phyloP scores from a whole-genome alignment of 2,888 invertebrate genomes.

The Pollenia griseotomentosa region DNA sequence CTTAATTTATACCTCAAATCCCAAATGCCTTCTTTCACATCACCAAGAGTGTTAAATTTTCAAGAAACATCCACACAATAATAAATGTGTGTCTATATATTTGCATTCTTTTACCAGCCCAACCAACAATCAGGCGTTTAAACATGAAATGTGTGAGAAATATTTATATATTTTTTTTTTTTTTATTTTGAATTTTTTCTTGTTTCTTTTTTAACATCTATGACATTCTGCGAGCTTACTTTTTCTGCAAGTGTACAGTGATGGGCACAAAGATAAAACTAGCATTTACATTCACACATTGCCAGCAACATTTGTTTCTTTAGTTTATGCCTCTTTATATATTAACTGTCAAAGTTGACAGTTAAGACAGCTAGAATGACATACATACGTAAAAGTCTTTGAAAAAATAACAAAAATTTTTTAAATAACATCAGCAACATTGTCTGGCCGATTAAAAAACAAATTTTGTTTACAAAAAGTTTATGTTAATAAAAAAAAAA shows the following conservation, averaged over 20 bases:
- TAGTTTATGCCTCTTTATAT: constrained; percentile 40
- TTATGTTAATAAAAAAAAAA: constrained; percentile 8
- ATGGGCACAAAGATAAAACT: constrained; percentile 51
- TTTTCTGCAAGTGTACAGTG: constrained; percentile 48
- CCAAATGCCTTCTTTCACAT: not conserved
- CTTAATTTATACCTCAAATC: not conserved
- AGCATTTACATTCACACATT: constrained; percentile 22
- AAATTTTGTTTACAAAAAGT: not conserved
- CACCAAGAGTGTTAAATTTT: not conserved
- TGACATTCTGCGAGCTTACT: constrained; percentile 49
- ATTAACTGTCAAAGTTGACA: constrained; percentile 60
- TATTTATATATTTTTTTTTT: constrained; percentile 22
- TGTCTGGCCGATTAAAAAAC: not conserved
- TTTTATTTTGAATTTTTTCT: constrained; percentile 21
- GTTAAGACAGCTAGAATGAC: constrained; percentile 59
- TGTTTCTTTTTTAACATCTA: constrained; percentile 2
- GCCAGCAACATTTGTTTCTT: constrained; percentile 16
- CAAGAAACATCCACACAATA: not conserved
- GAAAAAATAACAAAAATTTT: constrained; percentile 24
- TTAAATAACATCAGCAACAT: constrained; percentile 15
- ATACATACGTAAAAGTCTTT: constrained; percentile 42
- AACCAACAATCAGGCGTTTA: constrained; percentile 38
- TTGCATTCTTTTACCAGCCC: constrained; percentile 52
- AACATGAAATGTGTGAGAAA: constrained; percentile 70
- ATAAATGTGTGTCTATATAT: constrained; percentile 35